phyloP scores from a whole-genome alignment of 2,888 invertebrate species.

The Trichacis sp. region DNA sequence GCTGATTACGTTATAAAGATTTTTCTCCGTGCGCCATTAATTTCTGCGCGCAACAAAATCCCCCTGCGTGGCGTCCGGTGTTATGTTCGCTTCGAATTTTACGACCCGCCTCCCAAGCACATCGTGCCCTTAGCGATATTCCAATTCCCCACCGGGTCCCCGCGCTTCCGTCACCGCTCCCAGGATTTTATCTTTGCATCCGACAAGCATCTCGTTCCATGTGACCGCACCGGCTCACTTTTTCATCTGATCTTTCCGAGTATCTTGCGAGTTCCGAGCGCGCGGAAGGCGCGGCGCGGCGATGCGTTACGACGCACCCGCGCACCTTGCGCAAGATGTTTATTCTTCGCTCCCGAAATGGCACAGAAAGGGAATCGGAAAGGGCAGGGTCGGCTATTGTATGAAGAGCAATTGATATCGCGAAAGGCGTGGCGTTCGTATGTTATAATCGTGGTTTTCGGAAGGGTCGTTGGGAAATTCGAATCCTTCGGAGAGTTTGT shows the following conservation, averaged over 20 bases:
- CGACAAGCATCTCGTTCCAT: slow-evolving; percentile 36
- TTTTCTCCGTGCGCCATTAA: background rate
- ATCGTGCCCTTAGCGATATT: slow-evolving; percentile 17
- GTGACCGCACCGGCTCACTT: slow-evolving; percentile 24
- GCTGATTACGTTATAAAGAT: slow-evolving; percentile 6
- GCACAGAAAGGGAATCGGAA: slow-evolving; percentile 10
- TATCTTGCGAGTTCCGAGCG: slow-evolving; percentile 5
- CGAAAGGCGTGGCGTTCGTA: too few species aligned
- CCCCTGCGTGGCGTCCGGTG: slow-evolving; percentile 1
- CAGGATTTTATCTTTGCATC: slow-evolving; percentile 19
- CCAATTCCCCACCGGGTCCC: slow-evolving; percentile 19
- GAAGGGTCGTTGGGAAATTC: too few species aligned
- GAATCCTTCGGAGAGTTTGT: too few species aligned
- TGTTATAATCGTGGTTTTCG: too few species aligned
- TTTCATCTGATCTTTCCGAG: slow-evolving; percentile 14
- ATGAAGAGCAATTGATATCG: too few species aligned
- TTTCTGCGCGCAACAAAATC: slow-evolving; percentile 3
- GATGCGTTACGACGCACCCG: slow-evolving; percentile 27
- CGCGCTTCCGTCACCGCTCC: slow-evolving; percentile 21
- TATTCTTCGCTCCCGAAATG: slow-evolving; percentile 38
- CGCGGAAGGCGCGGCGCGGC: slow-evolving; percentile 21
- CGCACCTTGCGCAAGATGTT: slow-evolving; percentile 24
- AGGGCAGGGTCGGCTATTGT: too few species aligned
- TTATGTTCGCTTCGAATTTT: slow-evolving; percentile 7
- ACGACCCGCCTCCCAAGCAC: slow-evolving; percentile 6